These are phyloP conservation scores for Geophilus truncorum DNA, from an alignment of 2,888 invertebrate species.

Conservation along the genomic window DNA sequence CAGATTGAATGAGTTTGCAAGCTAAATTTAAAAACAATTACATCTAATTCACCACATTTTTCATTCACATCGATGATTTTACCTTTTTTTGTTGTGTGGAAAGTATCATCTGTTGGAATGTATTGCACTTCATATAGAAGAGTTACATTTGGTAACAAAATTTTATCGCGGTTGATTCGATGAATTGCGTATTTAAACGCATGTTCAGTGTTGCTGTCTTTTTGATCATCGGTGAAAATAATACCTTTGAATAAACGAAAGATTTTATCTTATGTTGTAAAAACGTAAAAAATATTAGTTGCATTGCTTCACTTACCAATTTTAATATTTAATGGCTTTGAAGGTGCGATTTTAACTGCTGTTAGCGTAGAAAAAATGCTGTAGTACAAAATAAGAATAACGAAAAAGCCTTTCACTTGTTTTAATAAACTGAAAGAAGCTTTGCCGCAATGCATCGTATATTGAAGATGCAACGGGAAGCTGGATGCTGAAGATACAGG, in stretches of 20 bases:
- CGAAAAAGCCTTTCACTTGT: not conserved
- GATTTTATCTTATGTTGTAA: slow-evolving; percentile 8
- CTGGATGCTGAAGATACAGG: not conserved
- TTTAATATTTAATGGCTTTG: not conserved
- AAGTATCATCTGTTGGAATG: slow-evolving; percentile 81
- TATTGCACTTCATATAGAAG: slow-evolving; percentile 91
- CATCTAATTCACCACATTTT: not conserved
- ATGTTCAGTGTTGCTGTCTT: slow-evolving; percentile 77
- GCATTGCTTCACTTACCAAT: not conserved
- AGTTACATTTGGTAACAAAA: slow-evolving; percentile 75
- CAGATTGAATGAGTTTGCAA: slow-evolving; percentile 70
- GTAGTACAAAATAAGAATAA: not conserved
- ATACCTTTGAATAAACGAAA: slow-evolving; percentile 63
- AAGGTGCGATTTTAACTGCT: not conserved
- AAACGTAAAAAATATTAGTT: not conserved
- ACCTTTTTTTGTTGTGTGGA: slow-evolving; percentile 88
- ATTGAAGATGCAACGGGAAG: not conserved
- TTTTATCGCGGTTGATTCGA: slow-evolving; percentile 81
- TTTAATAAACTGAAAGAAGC: not conserved
- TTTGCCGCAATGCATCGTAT: slow-evolving; percentile 21
- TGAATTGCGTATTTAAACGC: slow-evolving; percentile 94
- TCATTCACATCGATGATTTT: slow-evolving; percentile 39
- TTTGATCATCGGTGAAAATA: slow-evolving; percentile 83
- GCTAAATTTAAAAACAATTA: slow-evolving; percentile 51
- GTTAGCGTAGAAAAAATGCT: not conserved